Evolutionary conservation across 2,888 invertebrate genomes (phyloP).

Genomic region (Diabrotica balteata): DNA sequence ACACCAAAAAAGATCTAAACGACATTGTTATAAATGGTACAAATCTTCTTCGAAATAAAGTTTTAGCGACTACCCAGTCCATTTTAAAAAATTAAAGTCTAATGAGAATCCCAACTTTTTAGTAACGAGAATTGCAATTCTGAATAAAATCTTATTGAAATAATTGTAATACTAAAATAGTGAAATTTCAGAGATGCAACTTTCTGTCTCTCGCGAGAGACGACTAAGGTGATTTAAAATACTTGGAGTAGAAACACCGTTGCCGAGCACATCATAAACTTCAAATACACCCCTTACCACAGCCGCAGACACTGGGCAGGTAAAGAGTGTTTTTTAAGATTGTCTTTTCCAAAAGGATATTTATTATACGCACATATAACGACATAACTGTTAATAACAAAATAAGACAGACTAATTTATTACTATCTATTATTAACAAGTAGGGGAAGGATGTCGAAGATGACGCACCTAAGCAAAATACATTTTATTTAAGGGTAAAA

Average conservation of each 20-base stretch:
- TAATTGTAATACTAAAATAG: slow-evolving; percentile 32
- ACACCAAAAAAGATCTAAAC: no score
- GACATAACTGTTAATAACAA: no score
- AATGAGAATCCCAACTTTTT: slow-evolving; percentile 23
- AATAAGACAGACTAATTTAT: no score
- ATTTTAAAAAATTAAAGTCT: slow-evolving; percentile 13
- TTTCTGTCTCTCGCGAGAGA: slow-evolving; percentile 19
- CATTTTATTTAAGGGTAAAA: no score
- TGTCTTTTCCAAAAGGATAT: no score
- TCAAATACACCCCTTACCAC: slow-evolving; percentile 19
- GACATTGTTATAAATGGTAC: no score
- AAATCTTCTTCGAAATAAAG: no score
- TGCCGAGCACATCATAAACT: slow-evolving; percentile 27
- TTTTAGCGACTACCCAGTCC: no score
- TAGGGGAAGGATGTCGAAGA: no score
- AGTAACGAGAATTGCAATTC: slow-evolving; percentile 7
- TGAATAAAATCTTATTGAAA: slow-evolving; percentile 26
- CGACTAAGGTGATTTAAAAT: slow-evolving; percentile 37
- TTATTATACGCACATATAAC: no score
- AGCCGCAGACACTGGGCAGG: slow-evolving; percentile 10
- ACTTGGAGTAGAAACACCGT: slow-evolving; percentile 33
- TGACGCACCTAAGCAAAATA: no score
- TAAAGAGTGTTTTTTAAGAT: background rate
- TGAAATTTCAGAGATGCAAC: slow-evolving; percentile 25
- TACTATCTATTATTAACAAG: no score